phyloP scores from a whole-genome alignment of 2,888 invertebrate genomes.

The Epistrophella euchroma region DNA sequence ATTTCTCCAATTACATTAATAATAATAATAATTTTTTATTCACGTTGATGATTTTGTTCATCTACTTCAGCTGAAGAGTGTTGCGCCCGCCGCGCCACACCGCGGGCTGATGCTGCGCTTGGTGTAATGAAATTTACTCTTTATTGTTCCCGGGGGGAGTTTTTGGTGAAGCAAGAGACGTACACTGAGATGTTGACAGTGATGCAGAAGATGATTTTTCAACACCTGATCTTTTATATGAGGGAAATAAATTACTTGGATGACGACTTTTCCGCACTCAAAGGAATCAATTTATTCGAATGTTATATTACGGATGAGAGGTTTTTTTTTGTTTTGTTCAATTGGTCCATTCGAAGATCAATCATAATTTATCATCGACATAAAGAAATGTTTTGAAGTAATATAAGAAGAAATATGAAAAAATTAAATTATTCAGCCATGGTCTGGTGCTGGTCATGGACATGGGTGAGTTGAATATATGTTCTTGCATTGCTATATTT shows the following conservation, averaged over 20 bases:
- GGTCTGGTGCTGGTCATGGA: too few species aligned
- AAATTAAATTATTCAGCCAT: too few species aligned
- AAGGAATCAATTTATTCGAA: slow-evolving; percentile 45
- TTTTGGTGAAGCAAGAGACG: not conserved
- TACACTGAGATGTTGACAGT: slow-evolving; percentile 1
- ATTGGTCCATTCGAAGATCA: slow-evolving; percentile 60
- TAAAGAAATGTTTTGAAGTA: not conserved
- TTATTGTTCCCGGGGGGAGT: slow-evolving; percentile 65
- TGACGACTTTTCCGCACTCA: slow-evolving; percentile 38
- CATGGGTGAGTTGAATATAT: too few species aligned
- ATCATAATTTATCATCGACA: slow-evolving; percentile 71
- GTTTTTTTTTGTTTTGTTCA: slow-evolving; percentile 12
- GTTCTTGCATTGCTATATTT: too few species aligned
- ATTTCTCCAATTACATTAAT: slow-evolving; percentile 74
- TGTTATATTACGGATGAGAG: not conserved
- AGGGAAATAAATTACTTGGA: slow-evolving; percentile 10
- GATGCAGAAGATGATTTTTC: slow-evolving; percentile 18
- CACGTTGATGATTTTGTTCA: slow-evolving; percentile 61
- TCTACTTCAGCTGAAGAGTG: slow-evolving; percentile 28
- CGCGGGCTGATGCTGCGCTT: too few species aligned
- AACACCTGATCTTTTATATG: slow-evolving; percentile 47
- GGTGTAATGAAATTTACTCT: slow-evolving; percentile 64
- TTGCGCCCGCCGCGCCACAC: too few species aligned
- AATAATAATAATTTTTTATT: slow-evolving; percentile 73
- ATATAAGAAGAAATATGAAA: too few species aligned